A percentile compares a stretch with the other conserved stretches of the same genome.
Evolutionary conservation across 2,113 vertebrate species (phyloP).

Genomic region (Cromileptes altivelis): DNA sequence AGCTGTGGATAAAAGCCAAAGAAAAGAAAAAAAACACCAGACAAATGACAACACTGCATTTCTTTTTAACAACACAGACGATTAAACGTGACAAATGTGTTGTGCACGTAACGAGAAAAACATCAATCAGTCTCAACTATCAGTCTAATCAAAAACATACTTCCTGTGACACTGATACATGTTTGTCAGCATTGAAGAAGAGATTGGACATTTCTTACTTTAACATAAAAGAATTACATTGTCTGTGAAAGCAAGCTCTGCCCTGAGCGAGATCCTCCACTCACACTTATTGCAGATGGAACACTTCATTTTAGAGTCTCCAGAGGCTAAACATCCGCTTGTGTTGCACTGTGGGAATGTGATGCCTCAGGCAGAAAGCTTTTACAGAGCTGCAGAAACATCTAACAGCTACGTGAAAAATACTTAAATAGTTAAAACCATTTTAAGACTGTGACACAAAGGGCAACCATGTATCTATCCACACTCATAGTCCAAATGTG

Average conservation of each 20-base stretch:
- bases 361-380: conserved; percentile 29
- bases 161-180: background rate
- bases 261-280: background rate
- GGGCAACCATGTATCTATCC: conserved; percentile 15
- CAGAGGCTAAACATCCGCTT: conserved; percentile 46
- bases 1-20: background rate
- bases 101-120: background rate
- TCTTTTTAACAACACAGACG: background rate
- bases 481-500: background rate
- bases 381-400: conserved; percentile 44
- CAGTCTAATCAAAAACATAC: background rate
- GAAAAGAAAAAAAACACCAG: background rate
- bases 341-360: conserved; percentile 38
- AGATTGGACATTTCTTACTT: background rate
- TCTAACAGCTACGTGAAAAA: conserved; percentile 36
- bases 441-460: conserved; percentile 39
- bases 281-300: background rate
- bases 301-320: conserved; percentile 17
- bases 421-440: conserved; percentile 16
- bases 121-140: background rate
- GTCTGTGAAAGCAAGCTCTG: background rate
- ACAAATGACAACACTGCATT: background rate
- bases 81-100: conserved; percentile 21
- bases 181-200: background rate
- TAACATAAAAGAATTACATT: background rate